Conservation (phyloP, 1,140 invertebrate genomes). For the Elysia chlorotica region DNA sequence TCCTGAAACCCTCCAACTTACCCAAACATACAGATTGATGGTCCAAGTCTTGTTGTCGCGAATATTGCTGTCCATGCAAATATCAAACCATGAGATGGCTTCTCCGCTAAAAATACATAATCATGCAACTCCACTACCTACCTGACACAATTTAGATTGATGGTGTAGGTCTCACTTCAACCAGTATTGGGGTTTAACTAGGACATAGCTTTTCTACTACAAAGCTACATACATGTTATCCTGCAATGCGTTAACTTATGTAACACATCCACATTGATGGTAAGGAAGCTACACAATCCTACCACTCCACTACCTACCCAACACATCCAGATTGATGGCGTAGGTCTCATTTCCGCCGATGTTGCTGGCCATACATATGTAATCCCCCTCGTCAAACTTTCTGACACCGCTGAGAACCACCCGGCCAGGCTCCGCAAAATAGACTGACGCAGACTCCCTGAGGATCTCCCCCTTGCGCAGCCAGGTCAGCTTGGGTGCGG, state of each 20-base stretch:
- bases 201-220: background rate
- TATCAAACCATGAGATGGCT: too few relatives aligned
- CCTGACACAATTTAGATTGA: too few relatives aligned
- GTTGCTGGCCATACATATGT: constrained; percentile 62
- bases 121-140: too few relatives aligned
- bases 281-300: too few relatives aligned
- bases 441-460: constrained; percentile 25
- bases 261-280: constrained; percentile 59
- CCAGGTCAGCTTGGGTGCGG: constrained; percentile 62
- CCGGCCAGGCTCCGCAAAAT: constrained; percentile 28
- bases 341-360: constrained; percentile 63
- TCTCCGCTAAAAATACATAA: too few relatives aligned
- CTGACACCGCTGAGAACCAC: constrained; percentile 47
- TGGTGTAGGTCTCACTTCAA: too few relatives aligned
- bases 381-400: constrained; percentile 59
- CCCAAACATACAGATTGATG: too few relatives aligned
- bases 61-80: too few relatives aligned
- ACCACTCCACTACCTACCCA: constrained; percentile 58
- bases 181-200: too few relatives aligned
- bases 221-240: background rate
- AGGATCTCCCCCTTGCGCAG: constrained; percentile 52
- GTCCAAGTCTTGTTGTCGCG: too few relatives aligned
- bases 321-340: constrained; percentile 57
- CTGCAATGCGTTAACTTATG: constrained; percentile 47
- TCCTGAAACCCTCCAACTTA: too few relatives aligned